Base-by-base conservation (phyloP, 1,140 invertebrate species). In the Holotrichia oblita region DNA sequence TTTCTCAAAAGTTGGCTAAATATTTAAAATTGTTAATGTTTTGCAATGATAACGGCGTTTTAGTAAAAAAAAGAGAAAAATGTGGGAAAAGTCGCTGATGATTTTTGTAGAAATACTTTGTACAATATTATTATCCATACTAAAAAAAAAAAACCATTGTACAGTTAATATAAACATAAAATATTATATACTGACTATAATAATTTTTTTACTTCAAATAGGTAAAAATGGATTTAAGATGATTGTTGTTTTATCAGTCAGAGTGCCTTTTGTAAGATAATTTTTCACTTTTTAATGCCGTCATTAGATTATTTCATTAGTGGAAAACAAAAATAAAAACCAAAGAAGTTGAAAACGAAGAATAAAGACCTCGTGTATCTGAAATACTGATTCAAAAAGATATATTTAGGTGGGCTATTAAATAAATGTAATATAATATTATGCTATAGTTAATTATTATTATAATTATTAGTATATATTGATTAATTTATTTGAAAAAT, bases 211-310 rank as follows among this genome's bases (percentile, higher is more conserved):
- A 12, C 17, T 40, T 27, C 1, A 8, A 73, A 40, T 73, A 73
- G 72, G 40, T 73, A 73, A 73, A 73, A 20, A 41, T 17, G n/a
- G 7, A 7, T 20, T 40, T 73, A 40, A 73, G 40, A 27, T 40
- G 40, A 73, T 40, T 73, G 34, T 73, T 73, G 72, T 40, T 73
- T 73, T 73, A 73, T 73, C 72, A 42, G 72, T n/a, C n/a, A n/a
- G n/a, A 73, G 72, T 73, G 72, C 72, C 72, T 73, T 73, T 73
- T 73, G 72, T 73, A 73, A 73, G 40, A 73, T 73, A 73, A 73
- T 73, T 73, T 73, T 73, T 73, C 72, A 73, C 72, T 73, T 73
- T 73, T 73, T 73, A 73, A 73, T 73, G 72, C 72, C 72, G 72
- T 73, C 72, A n/a, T 40, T 73, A 73, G 72, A 73, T 73, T 40